phyloP scores from a whole-genome alignment of 1,140 invertebrate species.

The Scaptomyza hsui region DNA sequence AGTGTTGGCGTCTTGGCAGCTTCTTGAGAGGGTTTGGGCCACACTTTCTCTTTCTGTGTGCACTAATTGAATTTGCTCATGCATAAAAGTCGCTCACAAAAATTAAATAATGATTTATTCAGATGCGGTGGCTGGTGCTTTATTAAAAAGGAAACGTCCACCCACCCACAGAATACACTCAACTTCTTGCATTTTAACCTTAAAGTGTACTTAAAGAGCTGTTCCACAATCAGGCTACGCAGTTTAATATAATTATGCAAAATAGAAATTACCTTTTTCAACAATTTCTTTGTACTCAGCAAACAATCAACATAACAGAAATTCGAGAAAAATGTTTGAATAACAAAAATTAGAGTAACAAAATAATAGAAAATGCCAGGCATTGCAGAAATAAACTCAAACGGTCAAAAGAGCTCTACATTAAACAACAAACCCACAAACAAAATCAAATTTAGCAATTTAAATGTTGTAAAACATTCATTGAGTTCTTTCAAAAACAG shows the following conservation, averaged over 20 bases:
- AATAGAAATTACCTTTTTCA: background rate
- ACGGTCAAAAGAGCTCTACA: background rate
- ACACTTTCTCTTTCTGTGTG: slow-evolving; percentile 18
- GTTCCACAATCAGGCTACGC: slow-evolving; percentile 49
- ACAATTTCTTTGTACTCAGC: background rate
- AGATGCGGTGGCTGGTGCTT: slow-evolving; percentile 1
- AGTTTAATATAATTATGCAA: slow-evolving; percentile 3
- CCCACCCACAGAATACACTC: background rate
- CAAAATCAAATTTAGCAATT: background rate
- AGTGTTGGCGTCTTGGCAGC: slow-evolving; percentile 23
- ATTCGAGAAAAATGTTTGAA: too few relatives aligned
- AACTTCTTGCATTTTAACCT: background rate
- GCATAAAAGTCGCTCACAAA: slow-evolving; percentile 40
- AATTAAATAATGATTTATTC: slow-evolving; percentile 53
- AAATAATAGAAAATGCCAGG: background rate
- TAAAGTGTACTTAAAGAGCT: slow-evolving; percentile 14
- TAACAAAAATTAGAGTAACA: too few relatives aligned
- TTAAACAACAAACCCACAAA: background rate
- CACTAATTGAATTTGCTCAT: slow-evolving; percentile 55
- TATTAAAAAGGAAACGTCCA: slow-evolving; percentile 21
- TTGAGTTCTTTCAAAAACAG: too few relatives aligned
- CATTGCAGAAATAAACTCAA: background rate
- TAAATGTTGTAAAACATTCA: background rate
- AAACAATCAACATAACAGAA: background rate
- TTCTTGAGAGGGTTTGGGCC: background rate